Percentiles rank a stretch among this genome's conserved stretches.
These are phyloP conservation scores for Mya arenaria DNA, from an alignment of 1,140 invertebrate genomes.

Conservation along the genomic window DNA sequence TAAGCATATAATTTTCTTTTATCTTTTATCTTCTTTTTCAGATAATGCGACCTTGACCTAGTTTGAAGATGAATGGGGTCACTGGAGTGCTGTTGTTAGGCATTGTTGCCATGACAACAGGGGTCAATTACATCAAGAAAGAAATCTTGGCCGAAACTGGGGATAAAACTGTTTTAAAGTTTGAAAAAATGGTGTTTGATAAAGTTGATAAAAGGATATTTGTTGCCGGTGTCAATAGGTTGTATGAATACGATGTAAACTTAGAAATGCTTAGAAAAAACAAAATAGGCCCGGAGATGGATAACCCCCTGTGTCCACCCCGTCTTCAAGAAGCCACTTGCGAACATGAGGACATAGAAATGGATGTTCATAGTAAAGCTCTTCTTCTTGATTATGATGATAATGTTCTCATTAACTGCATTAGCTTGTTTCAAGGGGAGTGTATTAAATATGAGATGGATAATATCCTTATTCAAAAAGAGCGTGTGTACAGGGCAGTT, in stretches of 20 bases:
- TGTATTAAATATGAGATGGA: conserved; percentile 94
- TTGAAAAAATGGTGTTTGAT: conserved; percentile 93
- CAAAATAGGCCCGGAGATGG: conserved; percentile 93
- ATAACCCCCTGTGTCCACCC: conserved; percentile 90
- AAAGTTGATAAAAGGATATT: conserved; percentile 95
- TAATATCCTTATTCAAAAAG: conserved; percentile 92
- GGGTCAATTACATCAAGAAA: background rate
- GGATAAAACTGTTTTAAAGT: conserved; percentile 82
- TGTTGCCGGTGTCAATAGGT: conserved; percentile 95
- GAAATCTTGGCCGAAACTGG: conserved; percentile 30
- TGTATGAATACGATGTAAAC: conserved; percentile 94
- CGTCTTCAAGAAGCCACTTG: conserved; percentile 27
- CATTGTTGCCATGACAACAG: conserved; percentile 13
- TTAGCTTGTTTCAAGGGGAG: conserved; percentile 93
- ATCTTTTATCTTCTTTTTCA: too few species aligned
- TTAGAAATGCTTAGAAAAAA: conserved; percentile 89
- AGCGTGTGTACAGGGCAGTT: conserved; percentile 91
- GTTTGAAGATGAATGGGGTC: conserved; percentile 11
- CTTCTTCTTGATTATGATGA: conserved; percentile 96
- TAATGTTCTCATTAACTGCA: conserved; percentile 95
- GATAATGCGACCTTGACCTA: too few species aligned
- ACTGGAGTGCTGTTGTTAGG: background rate
- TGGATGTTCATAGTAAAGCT: conserved; percentile 97
- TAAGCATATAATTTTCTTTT: too few species aligned
- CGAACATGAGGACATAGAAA: conserved; percentile 82